These are phyloP conservation scores for Brachystomella parvula DNA, from an alignment of 1,140 invertebrate genomes.

Conservation along the genomic window DNA sequence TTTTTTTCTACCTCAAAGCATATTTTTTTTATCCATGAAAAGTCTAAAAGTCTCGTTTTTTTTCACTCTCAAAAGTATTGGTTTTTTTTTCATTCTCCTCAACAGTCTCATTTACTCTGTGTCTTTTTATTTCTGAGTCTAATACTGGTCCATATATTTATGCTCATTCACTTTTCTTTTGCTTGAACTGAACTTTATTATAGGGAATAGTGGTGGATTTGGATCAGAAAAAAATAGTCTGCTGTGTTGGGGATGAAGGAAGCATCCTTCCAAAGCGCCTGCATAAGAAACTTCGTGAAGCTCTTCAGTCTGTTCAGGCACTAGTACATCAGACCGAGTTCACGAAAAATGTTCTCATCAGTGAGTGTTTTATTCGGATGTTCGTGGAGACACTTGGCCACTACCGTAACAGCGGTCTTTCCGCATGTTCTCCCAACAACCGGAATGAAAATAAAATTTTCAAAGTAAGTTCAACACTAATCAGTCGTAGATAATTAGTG, in stretches of 20 bases:
- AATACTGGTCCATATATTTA: background rate
- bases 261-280: slow-evolving; percentile 55
- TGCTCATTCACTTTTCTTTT: background rate
- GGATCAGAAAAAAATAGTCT: slow-evolving; percentile 46
- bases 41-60: no score
- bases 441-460: slow-evolving; percentile 50
- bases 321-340: slow-evolving; percentile 42
- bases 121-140: background rate
- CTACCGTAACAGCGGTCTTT: slow-evolving; percentile 41
- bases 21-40: no score
- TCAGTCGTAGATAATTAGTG: no score
- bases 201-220: slow-evolving; percentile 59
- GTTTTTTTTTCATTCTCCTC: no score
- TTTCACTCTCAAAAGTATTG: no score
- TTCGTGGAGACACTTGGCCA: slow-evolving; percentile 59
- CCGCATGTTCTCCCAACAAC: slow-evolving; percentile 35
- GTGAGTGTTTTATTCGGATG: slow-evolving; percentile 58
- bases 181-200: slow-evolving; percentile 31
- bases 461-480: slow-evolving; percentile 51
- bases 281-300: slow-evolving; percentile 52
- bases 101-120: no score
- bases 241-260: slow-evolving; percentile 54
- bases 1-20: no score
- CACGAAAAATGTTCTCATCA: slow-evolving; percentile 54
- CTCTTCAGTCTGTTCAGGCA: slow-evolving; percentile 53